Percentiles rank a stretch among this genome's conserved stretches.
Conservation (phyloP, 2,797 vertebrate genomes). For the Picus viridis region DNA sequence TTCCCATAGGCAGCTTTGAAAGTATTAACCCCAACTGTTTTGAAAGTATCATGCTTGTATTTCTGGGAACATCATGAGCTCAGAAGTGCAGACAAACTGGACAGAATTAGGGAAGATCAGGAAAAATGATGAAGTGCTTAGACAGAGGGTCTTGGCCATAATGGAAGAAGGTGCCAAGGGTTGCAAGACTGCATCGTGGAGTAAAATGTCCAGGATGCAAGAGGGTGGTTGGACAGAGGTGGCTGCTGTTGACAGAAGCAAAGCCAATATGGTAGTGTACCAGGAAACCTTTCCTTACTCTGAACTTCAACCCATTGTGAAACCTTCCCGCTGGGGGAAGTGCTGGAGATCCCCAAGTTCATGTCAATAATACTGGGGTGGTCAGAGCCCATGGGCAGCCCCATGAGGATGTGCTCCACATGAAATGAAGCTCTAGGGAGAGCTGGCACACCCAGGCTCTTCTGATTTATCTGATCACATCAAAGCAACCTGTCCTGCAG, state of each 20-base stretch:
- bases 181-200: rapidly evolving
- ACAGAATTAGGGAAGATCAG: neutral
- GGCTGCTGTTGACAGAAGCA: neutral
- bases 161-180: rapidly evolving
- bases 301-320: constrained; percentile 31
- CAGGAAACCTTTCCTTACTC: constrained; percentile 23
- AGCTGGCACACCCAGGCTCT: neutral
- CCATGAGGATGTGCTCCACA: rapidly evolving
- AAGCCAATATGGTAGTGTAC: neutral
- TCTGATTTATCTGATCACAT: neutral
- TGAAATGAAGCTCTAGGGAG: neutral
- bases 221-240: neutral
- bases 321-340: constrained; percentile 4
- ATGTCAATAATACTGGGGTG: neutral
- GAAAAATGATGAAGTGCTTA: neutral
- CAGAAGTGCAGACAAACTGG: neutral
- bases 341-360: neutral
- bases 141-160: rapidly evolving
- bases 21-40: neutral
- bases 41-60: neutral
- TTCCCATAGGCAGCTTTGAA: neutral
- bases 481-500: neutral
- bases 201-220: neutral
- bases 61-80: neutral
- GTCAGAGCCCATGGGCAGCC: neutral